phyloP scores from a whole-genome alignment of 2,888 invertebrate species.

The Hermaeophaga mercurialis region DNA sequence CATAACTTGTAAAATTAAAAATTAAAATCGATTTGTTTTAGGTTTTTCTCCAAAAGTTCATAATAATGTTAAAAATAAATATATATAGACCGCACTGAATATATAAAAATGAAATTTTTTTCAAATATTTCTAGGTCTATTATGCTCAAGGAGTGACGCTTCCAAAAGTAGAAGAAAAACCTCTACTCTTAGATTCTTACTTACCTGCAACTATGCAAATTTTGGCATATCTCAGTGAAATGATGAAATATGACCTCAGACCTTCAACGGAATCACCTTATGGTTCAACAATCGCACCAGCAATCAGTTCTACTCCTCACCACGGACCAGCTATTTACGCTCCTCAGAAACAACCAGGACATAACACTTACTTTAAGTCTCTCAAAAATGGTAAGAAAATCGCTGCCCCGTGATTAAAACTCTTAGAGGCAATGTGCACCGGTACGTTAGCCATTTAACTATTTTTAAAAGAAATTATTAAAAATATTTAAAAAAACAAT shows the following conservation, averaged over 20 bases:
- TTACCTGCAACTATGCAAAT: constrained; percentile 73
- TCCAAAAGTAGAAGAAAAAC: constrained; percentile 57
- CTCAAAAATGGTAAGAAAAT: constrained; percentile 23
- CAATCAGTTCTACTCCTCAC: constrained; percentile 48
- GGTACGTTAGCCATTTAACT: too few species aligned
- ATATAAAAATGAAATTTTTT: too few species aligned
- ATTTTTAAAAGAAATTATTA: too few species aligned
- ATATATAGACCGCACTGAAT: too few species aligned
- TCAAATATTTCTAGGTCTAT: constrained; percentile 25
- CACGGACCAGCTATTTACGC: constrained; percentile 60
- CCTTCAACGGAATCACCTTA: constrained; percentile 33
- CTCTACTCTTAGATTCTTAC: constrained; percentile 65
- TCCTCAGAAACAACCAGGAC: constrained; percentile 58
- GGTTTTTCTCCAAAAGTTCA: too few species aligned
- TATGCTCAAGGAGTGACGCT: constrained; percentile 40
- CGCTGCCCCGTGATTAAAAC: too few species aligned
- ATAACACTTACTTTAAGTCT: constrained; percentile 34
- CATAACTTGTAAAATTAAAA: background rate
- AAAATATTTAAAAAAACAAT: too few species aligned
- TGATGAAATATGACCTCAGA: constrained; percentile 64
- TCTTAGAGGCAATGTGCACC: too few species aligned
- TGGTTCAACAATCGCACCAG: constrained; percentile 45
- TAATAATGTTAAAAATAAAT: too few species aligned
- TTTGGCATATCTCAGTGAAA: constrained; percentile 65
- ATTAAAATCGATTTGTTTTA: too few species aligned